Evolutionary conservation across 2,113 vertebrate genomes (phyloP).

Genomic region (Engystomops pustulosus): DNA sequence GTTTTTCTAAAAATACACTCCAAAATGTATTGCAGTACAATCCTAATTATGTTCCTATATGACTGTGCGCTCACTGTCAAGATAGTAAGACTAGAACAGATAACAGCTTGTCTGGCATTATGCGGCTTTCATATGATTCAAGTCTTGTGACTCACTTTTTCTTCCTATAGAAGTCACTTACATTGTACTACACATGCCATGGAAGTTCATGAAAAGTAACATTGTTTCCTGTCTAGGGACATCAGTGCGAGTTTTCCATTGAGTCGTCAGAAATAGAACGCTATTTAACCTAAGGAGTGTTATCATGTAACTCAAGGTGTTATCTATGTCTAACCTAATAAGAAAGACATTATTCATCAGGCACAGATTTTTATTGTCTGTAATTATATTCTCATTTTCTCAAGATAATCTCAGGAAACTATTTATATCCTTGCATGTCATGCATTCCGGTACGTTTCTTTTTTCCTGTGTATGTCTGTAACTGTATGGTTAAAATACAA

Average conservation of each 20-base stretch:
- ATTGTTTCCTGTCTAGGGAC: not conserved
- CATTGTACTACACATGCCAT: not conserved
- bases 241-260: not conserved
- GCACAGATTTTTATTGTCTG: not conserved
- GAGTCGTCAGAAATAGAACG: not conserved
- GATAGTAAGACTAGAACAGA: not conserved
- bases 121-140: not conserved
- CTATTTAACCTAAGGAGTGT: not conserved
- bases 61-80: not conserved
- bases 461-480: too few relatives aligned
- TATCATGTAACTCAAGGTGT: not conserved
- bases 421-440: not conserved
- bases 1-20: too few relatives aligned
- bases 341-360: not conserved
- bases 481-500: too few relatives aligned
- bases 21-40: not conserved
- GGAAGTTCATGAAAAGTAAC: not conserved
- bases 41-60: not conserved
- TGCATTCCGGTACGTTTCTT: not conserved
- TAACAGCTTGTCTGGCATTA: not conserved
- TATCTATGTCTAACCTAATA: not conserved
- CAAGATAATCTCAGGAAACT: not conserved
- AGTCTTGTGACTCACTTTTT: not conserved
- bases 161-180: not conserved
- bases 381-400: not conserved